phyloP scores from a whole-genome alignment of 2,113 vertebrate genomes.

The Herpetotheres cachinnans region DNA sequence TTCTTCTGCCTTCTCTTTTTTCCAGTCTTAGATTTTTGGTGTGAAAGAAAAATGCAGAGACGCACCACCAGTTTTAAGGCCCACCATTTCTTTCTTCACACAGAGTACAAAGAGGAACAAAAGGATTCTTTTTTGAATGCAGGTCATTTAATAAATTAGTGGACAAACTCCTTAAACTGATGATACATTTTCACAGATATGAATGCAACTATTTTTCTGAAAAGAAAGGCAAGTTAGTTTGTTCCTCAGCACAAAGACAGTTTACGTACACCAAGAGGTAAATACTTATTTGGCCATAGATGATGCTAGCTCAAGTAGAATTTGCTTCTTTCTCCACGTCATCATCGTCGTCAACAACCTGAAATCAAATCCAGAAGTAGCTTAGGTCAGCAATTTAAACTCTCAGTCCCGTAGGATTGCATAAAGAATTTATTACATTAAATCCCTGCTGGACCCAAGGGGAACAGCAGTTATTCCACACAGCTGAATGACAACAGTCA shows the following conservation, averaged over 20 bases:
- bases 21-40: not conserved
- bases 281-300: not conserved
- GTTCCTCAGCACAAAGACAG: not conserved
- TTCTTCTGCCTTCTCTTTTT: not conserved
- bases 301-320: slow-evolving; percentile 59
- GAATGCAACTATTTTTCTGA: slow-evolving; percentile 23
- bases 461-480: not conserved
- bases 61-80: not conserved
- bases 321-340: slow-evolving; percentile 73
- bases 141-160: slow-evolving; percentile 22
- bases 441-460: not conserved
- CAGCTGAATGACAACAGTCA: fast-evolving
- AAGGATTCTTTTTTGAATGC: not conserved
- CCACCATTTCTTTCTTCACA: not conserved
- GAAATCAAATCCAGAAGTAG: slow-evolving; percentile 31
- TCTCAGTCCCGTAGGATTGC: not conserved
- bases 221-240: not conserved
- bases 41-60: not conserved
- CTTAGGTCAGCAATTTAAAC: not conserved
- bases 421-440: not conserved
- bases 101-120: not conserved
- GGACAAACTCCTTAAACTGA: not conserved
- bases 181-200: not conserved
- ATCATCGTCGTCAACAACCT: slow-evolving; percentile 77
- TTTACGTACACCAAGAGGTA: not conserved